Evolutionary conservation across 2,113 vertebrate genomes (phyloP).

Genomic region (Silurus glanis): DNA sequence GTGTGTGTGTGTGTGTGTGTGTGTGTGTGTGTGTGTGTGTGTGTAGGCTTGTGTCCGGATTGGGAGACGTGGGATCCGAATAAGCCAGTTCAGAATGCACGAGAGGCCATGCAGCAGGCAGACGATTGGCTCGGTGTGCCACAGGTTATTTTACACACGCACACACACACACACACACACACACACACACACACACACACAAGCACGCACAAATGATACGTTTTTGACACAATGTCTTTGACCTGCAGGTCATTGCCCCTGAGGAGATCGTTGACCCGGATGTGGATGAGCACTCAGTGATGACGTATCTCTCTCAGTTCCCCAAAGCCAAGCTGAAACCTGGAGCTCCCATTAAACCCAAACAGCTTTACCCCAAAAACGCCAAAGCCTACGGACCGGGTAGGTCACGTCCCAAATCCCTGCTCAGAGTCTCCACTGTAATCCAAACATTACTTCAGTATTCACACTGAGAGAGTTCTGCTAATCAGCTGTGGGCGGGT

Average conservation of each 20-base stretch:
- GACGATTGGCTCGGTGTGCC: slow-evolving; percentile 92
- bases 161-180: slow-evolving; percentile 3
- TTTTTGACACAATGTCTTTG: background rate
- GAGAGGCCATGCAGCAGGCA: slow-evolving; percentile 91
- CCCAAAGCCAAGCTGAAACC: slow-evolving; percentile 92
- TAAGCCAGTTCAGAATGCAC: slow-evolving; percentile 86
- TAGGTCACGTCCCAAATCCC: slow-evolving; percentile 56
- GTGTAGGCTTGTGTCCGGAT: slow-evolving; percentile 85
- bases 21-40: slow-evolving; percentile 42
- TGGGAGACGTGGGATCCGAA: slow-evolving; percentile 90
- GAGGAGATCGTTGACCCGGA: slow-evolving; percentile 94
- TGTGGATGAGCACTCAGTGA: slow-evolving; percentile 91
- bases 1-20: slow-evolving; percentile 2
- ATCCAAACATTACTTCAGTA: background rate
- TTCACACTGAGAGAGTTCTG: background rate
- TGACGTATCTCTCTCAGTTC: slow-evolving; percentile 95
- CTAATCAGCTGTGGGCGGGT: background rate
- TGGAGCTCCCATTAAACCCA: slow-evolving; percentile 80
- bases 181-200: background rate
- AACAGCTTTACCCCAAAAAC: slow-evolving; percentile 84
- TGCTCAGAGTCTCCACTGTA: background rate
- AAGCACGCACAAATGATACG: background rate
- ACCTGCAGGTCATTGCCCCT: slow-evolving; percentile 84
- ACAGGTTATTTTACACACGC: slow-evolving; percentile 74
- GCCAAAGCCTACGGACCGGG: slow-evolving; percentile 87